These are phyloP conservation scores for Oasisia sp. DNA, from an alignment of 2,888 invertebrate genomes.

Conservation along the genomic window DNA sequence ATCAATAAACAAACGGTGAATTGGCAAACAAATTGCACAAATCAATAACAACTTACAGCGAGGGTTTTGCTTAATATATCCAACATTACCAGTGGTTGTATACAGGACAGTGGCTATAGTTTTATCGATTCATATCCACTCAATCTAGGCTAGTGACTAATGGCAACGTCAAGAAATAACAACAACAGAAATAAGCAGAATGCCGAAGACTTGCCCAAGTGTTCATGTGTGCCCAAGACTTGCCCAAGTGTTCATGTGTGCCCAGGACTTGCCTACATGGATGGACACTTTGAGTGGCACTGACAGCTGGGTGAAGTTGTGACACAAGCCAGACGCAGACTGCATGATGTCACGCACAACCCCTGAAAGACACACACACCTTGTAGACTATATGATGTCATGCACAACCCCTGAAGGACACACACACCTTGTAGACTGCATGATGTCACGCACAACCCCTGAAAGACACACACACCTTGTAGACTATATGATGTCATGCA, in stretches of 20 bases:
- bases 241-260: slow-evolving; percentile 5
- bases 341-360: background rate
- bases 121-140: too few species aligned
- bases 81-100: background rate
- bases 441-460: too few species aligned
- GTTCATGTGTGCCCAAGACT: background rate
- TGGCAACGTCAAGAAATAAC: too few species aligned
- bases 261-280: slow-evolving; percentile 10
- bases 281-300: slow-evolving; percentile 11
- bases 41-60: background rate
- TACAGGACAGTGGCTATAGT: too few species aligned
- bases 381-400: too few species aligned
- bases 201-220: background rate
- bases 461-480: too few species aligned
- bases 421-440: too few species aligned
- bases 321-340: background rate
- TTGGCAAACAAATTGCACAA: background rate
- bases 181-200: background rate
- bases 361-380: background rate
- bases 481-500: too few species aligned
- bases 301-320: background rate
- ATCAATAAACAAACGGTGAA: background rate
- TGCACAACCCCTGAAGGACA: too few species aligned
- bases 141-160: too few species aligned
- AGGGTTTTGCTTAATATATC: background rate